These are phyloP conservation scores for Aricia agestis DNA, from an alignment of 1,140 invertebrate genomes.

Conservation along the genomic window DNA sequence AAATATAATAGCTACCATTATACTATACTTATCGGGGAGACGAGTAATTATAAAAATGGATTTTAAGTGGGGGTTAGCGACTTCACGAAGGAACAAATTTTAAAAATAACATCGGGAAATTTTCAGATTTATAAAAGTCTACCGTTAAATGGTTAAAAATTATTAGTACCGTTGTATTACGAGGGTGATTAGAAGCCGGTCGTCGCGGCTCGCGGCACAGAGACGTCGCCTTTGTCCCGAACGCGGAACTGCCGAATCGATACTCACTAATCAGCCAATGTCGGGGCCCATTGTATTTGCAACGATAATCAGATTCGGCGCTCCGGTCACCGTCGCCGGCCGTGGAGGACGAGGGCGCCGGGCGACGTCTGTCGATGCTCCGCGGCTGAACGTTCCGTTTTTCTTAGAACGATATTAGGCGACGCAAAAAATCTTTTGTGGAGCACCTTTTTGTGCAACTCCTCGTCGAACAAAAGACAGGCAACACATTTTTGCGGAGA, in stretches of 20 bases:
- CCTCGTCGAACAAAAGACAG: background rate
- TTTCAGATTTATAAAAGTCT: background rate
- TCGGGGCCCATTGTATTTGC: conserved; percentile 59
- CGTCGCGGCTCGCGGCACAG: conserved; percentile 33
- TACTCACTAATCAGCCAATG: conserved; percentile 65
- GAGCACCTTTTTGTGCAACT: conserved; percentile 37
- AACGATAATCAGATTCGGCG: conserved; percentile 54
- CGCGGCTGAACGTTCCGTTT: conserved; percentile 24
- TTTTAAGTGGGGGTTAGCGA: background rate
- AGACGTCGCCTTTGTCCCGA: conserved; percentile 43
- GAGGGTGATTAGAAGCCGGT: conserved; percentile 55
- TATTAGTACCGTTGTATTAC: conserved; percentile 22
- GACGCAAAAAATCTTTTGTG: conserved; percentile 67
- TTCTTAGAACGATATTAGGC: conserved; percentile 43
- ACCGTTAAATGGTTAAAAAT: background rate
- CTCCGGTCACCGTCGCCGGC: conserved; percentile 49
- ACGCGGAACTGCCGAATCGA: conserved; percentile 52
- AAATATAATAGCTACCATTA: background rate
- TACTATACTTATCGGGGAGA: background rate
- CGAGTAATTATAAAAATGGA: conserved; percentile 1
- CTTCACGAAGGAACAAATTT: background rate
- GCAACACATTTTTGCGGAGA: background rate
- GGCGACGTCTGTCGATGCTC: conserved; percentile 34
- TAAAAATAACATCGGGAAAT: background rate
- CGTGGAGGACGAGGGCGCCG: conserved; percentile 43